Evolutionary conservation across 1,140 invertebrate genomes (phyloP), one percentile per base, ranked within the genome.

Genomic region (Harlomillsia oculata): DNA sequence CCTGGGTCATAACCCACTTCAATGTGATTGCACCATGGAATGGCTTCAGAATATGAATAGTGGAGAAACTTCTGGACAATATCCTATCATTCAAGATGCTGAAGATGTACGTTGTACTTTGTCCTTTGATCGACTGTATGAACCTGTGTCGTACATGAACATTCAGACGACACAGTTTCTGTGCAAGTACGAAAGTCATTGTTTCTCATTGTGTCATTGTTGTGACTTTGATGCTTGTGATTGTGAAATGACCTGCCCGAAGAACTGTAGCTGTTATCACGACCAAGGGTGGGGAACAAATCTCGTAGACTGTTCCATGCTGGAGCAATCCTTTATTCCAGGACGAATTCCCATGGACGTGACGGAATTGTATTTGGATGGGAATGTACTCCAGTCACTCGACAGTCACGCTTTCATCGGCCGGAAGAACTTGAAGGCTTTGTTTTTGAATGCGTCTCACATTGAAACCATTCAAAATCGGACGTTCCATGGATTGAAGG

Each of bases 191-290:
- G 83, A 89, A 32, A 81, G 83, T 40, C 89, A 93, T 65, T 94
- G 90, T 71, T 90, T 90, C 68, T 82, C 88, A 0, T 70, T 89
- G 39, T 94, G 90, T 69, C 86, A 92, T 63, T 94, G 90, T 72
- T 94, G 90, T 70, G 89, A 94, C 68, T 94, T 89, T 67, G 88
- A 91, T 70, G 89, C 89, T 21, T 94, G 90, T 71, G 75, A 94
- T 69, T 94, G 89, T 74, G 87, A 93, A 76, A 92, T 94, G 89
- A 91, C 85, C 20, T 94, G 90, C 67, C 90, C 90, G 20, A 80
- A 79, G 43, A 87, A 90, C 67, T 94, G 90, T 70, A 85, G 85
- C 28, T 94, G 90, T 72, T 93, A 89, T 73, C 87, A 93, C 68
- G 89, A 93, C 71, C 85, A 89, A 68, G 56, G 18, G 3, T 93